phyloP scores from a whole-genome alignment of 2,113 vertebrate species.

The Oryzias melastigma region DNA sequence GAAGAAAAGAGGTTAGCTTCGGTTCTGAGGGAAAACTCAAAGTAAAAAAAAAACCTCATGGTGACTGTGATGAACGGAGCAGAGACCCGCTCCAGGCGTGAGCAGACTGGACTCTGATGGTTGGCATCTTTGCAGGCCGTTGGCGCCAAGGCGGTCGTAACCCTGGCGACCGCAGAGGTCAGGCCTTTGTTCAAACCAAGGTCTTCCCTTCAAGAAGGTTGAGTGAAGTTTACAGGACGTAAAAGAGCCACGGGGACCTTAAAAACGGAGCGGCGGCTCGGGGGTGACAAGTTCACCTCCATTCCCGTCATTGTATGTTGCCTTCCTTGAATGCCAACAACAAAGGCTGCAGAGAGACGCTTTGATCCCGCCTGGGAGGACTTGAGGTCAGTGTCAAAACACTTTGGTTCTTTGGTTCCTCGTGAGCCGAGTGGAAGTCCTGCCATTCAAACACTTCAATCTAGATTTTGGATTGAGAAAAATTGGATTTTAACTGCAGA shows the following conservation, averaged over 20 bases:
- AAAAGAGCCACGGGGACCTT: constrained; percentile 61
- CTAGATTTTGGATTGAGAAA: not conserved
- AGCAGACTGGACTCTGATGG: constrained; percentile 31
- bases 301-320: constrained; percentile 54
- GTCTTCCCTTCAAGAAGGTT: constrained; percentile 55
- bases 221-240: constrained; percentile 67
- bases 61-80: constrained; percentile 32
- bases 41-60: not conserved
- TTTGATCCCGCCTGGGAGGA: constrained; percentile 34
- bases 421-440: too few species aligned
- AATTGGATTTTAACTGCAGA: too few species aligned
- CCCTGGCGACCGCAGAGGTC: constrained; percentile 51
- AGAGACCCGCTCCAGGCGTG: constrained; percentile 29
- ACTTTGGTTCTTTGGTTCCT: constrained; percentile 4
- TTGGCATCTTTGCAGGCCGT: constrained; percentile 29
- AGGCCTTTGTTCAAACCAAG: constrained; percentile 66
- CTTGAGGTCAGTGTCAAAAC: constrained; percentile 41
- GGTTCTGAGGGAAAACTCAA: not conserved
- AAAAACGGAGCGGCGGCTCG: constrained; percentile 40
- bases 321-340: constrained; percentile 49
- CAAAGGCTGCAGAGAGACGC: constrained; percentile 32
- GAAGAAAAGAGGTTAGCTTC: too few species aligned
- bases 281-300: constrained; percentile 61
- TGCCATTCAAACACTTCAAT: constrained; percentile 1
- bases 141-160: constrained; percentile 60